Conservation (phyloP, 1,140 invertebrate species). For the Sycophila sp. region DNA sequence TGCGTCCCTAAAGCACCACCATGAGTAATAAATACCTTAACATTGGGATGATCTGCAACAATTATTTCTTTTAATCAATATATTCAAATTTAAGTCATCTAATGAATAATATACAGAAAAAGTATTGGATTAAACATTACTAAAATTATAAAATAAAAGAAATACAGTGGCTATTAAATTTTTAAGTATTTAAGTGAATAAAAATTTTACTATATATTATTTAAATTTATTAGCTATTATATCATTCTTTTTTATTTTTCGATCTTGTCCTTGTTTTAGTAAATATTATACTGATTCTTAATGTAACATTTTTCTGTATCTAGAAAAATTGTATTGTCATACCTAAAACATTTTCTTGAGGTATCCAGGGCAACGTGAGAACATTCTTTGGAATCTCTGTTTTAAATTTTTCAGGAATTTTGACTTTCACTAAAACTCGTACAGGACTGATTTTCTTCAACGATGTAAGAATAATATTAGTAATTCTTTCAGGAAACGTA, state of each 20-base stretch:
- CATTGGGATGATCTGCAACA: slow-evolving; percentile 65
- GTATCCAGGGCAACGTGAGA: slow-evolving; percentile 70
- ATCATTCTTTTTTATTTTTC: neutral
- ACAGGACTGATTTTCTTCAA: slow-evolving; percentile 49
- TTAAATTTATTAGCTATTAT: neutral
- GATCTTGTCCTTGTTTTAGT: no score
- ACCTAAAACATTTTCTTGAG: slow-evolving; percentile 74
- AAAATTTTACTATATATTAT: neutral
- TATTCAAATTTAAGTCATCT: no score
- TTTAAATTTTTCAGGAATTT: slow-evolving; percentile 44
- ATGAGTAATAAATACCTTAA: slow-evolving; percentile 69
- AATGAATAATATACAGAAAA: no score
- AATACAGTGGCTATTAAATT: no score
- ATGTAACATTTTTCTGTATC: no score
- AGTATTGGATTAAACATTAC: no score
- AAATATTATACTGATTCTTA: no score
- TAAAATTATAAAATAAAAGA: no score
- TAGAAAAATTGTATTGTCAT: no score
- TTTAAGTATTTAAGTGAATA: no score
- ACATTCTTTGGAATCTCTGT: slow-evolving; percentile 70
- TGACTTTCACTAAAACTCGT: slow-evolving; percentile 52
- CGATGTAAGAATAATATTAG: slow-evolving; percentile 46
- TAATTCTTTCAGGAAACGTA: slow-evolving; percentile 53
- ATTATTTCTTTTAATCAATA: no score
- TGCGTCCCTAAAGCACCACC: slow-evolving; percentile 68